phyloP scores from a whole-genome alignment of 2,888 invertebrate species.

The Hydrotaea diabolus region DNA sequence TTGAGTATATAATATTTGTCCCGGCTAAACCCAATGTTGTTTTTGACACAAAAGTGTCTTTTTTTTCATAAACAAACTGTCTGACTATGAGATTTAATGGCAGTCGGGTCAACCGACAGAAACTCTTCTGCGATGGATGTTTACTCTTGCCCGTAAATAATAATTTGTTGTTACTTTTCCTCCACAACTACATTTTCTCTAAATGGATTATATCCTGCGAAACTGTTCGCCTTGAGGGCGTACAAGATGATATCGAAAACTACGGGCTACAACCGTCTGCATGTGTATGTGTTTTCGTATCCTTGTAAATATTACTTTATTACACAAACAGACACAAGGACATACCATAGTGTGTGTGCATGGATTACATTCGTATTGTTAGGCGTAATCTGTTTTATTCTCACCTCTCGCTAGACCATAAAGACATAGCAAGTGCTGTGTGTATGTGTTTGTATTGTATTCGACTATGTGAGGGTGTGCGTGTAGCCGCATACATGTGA shows the following conservation, averaged over 20 bases:
- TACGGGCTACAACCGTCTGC: background rate
- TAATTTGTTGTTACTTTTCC: slow-evolving; percentile 41
- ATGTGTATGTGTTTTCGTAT: slow-evolving; percentile 1
- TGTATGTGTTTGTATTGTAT: background rate
- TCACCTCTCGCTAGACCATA: slow-evolving; percentile 29
- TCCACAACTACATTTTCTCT: background rate
- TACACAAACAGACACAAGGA: background rate
- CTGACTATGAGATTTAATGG: too few species aligned
- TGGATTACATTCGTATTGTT: slow-evolving; percentile 41
- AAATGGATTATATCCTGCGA: background rate
- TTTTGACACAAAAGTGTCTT: too few species aligned
- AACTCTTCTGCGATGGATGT: too few species aligned
- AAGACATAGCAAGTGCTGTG: slow-evolving; percentile 15
- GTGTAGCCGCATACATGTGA: background rate
- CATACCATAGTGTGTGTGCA: background rate
- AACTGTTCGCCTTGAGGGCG: slow-evolving; percentile 4
- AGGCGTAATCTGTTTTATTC: slow-evolving; percentile 45
- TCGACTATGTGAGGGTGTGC: background rate
- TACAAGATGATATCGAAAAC: too few species aligned
- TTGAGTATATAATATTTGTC: too few species aligned
- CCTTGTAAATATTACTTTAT: background rate
- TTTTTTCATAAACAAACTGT: too few species aligned
- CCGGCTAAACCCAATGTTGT: too few species aligned
- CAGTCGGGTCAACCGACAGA: too few species aligned
- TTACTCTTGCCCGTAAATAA: slow-evolving; percentile 28